Base-by-base conservation (phyloP, 2,113 vertebrate species). In the Ctenomys sociabilis region DNA sequence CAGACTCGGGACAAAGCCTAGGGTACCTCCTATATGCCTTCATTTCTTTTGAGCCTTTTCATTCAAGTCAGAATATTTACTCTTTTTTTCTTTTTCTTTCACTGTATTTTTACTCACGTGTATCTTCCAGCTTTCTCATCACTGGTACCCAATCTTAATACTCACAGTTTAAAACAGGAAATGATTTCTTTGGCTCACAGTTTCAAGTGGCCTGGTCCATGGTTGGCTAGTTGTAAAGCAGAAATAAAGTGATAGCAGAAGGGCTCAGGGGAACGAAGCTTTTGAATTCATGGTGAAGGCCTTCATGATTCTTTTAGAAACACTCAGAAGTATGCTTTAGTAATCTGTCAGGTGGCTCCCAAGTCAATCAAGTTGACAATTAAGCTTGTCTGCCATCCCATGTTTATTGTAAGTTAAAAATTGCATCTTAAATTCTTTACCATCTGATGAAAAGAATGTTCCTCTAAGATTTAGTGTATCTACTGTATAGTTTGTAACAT, bases 1-100 rank as follows among this genome's bases (percentile, higher is more conserved):
- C 17, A 64, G 19, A 45, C 49, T 19, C 0, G 7, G n/a, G 6
- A 11, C 9, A 92, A 30, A 87, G 24, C 43, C 40, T 70, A 22
- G 49, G 26, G 37, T 64, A 77, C 17, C 28, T 89, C 9, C n/a
- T n/a, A 28, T 1, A 54, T 9, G 16, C 32, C 43, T 93, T 35
- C 22, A 17, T 91, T 78, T 77, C 40, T 85, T 93, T 83, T 88
- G 12, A 88, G 21, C n/a, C 43, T 94, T 85, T 85, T 3, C 59
- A 68, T 70, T 86, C 45, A 91, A 70, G 64, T 88, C 93, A 40
- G 73, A 94, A 70, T 43, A 83, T 37, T 35, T 78, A 66, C 17
- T 37, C 26, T 49, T 54, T 24, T 81, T 32, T 32, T 26, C 6
- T 54, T 86, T 32, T 30, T 26, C 6, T 54, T 82, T 91, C 26